Percentiles rank a stretch among this genome's conserved stretches.
Evolutionary conservation across 2,797 vertebrate species (phyloP).

Genomic region (Neostethus bicornis): DNA sequence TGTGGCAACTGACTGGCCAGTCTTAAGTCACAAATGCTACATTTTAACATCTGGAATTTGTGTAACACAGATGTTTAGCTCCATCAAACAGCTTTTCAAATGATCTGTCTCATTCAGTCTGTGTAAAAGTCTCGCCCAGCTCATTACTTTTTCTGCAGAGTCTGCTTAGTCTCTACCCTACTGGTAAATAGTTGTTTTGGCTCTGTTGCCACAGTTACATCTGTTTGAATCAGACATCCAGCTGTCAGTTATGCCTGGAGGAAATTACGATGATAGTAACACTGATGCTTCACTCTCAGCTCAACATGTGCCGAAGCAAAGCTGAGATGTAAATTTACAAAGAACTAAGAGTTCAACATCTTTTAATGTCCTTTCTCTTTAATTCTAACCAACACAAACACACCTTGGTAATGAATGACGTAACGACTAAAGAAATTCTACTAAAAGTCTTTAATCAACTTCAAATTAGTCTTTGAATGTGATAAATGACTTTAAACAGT

Average conservation of each 20-base stretch:
- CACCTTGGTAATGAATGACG: slow-evolving; percentile 15
- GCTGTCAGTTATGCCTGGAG: slow-evolving; percentile 55
- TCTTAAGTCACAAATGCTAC: not conserved
- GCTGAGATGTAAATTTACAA: slow-evolving; percentile 36
- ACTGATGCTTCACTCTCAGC: slow-evolving; percentile 32
- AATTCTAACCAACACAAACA: slow-evolving; percentile 27
- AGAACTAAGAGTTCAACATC: slow-evolving; percentile 44
- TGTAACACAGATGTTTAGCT: slow-evolving; percentile 18
- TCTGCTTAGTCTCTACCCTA: slow-evolving; percentile 20
- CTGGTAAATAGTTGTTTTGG: slow-evolving; percentile 26
- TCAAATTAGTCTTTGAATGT: slow-evolving; percentile 27
- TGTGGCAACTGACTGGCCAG: not conserved
- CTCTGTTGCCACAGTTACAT: slow-evolving; percentile 41
- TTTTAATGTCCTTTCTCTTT: slow-evolving; percentile 13
- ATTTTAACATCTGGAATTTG: slow-evolving; percentile 28
- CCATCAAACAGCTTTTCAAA: slow-evolving; percentile 19
- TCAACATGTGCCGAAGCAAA: slow-evolving; percentile 11
- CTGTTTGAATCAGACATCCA: slow-evolving; percentile 41
- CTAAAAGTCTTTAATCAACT: slow-evolving; percentile 41
- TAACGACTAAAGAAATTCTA: slow-evolving; percentile 12
- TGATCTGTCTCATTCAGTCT: slow-evolving; percentile 24
- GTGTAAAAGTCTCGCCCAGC: slow-evolving; percentile 7
- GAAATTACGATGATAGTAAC: slow-evolving; percentile 35
- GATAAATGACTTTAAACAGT: slow-evolving; percentile 13
- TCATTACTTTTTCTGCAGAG: slow-evolving; percentile 31